Evolutionary conservation across 2,797 vertebrate species (phyloP), one percentile per base, ranked within the genome.

Genomic region (Tachyglossus aculeatus): DNA sequence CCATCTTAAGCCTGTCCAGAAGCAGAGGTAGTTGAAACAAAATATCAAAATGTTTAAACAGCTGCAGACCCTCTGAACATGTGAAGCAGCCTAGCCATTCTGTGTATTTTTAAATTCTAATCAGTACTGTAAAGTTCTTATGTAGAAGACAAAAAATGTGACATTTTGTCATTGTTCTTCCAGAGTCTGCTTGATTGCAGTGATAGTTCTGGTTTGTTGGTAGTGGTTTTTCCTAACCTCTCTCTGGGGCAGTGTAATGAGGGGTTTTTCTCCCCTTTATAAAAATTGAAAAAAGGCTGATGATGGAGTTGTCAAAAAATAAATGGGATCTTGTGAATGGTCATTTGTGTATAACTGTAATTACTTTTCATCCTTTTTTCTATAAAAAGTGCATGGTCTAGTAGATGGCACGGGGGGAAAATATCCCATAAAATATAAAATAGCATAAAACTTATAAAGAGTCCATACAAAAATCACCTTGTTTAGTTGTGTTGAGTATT

Each of bases 1-100:
- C 67, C 83, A 60, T 79, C 44, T 7, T 60, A 81, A 43, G 74
- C 64, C 78, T 68, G 41, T 53, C 27, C 24, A 79, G 81, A 78
- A 60, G 60, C 62, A 58, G 61, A 15, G 33, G 37, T 71, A 68
- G 54, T 71, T 75, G 75, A 81, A 73, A 38, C 18, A 31, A 62
- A 71, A 62, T 58, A 22, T 51, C n/a, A 48, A 53, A 5, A 0
- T 64, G 12, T 52, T 63, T 70, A 57, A 81, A 58, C 24, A 61
- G 70, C 70, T 74, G 64, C 53, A 59, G 22, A 61, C 45, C 57
- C 75, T 71, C 4, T 2, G 18, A 76, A 54, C 31, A 4, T 16
- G 27, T 31, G 22, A 37, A 59, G 57, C 15, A 18, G 40, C 54
- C 53, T 38, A 14, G 36, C 19, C 29, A 38, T 53, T 36, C 38